Conservation (phyloP, 2,797 vertebrate genomes). For the Diplodus puntazzo region DNA sequence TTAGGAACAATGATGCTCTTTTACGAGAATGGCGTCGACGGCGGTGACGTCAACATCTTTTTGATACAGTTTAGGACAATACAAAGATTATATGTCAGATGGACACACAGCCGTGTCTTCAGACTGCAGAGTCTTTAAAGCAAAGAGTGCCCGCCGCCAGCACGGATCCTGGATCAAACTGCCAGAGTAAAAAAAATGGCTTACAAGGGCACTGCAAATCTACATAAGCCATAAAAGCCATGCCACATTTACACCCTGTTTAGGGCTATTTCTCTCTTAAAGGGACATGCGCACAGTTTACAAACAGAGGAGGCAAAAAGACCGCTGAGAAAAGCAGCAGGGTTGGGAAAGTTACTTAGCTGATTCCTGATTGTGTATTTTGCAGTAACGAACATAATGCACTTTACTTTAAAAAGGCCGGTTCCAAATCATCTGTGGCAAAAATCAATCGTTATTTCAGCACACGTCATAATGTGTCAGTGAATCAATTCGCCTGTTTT, state of each 20-base stretch:
- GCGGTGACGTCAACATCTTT: slow-evolving; percentile 58
- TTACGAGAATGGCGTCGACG: slow-evolving; percentile 44
- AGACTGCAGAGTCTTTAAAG: slow-evolving; percentile 68
- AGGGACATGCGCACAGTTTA: slow-evolving; percentile 88
- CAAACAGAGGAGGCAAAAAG: slow-evolving; percentile 81
- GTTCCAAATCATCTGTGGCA: slow-evolving; percentile 6
- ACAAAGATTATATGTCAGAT: slow-evolving; percentile 58
- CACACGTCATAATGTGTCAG: neutral
- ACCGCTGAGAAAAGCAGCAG: slow-evolving; percentile 76
- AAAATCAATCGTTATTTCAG: slow-evolving; percentile 22
- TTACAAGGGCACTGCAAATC: slow-evolving; percentile 78
- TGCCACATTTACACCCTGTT: slow-evolving; percentile 79
- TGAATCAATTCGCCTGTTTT: neutral
- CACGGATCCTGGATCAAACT: slow-evolving; percentile 61
- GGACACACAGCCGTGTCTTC: slow-evolving; percentile 67
- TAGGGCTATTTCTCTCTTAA: slow-evolving; percentile 83
- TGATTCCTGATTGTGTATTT: slow-evolving; percentile 25
- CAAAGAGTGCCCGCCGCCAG: slow-evolving; percentile 55
- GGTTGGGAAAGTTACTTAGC: slow-evolving; percentile 67
- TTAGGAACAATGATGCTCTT: slow-evolving; percentile 54
- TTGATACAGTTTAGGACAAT: slow-evolving; percentile 62
- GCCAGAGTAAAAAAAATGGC: slow-evolving; percentile 68
- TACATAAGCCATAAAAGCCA: slow-evolving; percentile 84
- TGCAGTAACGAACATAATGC: slow-evolving; percentile 12
- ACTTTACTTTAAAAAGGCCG: slow-evolving; percentile 8